Conservation (phyloP, 2,888 invertebrate species). For the Oligia fasciuncula region DNA sequence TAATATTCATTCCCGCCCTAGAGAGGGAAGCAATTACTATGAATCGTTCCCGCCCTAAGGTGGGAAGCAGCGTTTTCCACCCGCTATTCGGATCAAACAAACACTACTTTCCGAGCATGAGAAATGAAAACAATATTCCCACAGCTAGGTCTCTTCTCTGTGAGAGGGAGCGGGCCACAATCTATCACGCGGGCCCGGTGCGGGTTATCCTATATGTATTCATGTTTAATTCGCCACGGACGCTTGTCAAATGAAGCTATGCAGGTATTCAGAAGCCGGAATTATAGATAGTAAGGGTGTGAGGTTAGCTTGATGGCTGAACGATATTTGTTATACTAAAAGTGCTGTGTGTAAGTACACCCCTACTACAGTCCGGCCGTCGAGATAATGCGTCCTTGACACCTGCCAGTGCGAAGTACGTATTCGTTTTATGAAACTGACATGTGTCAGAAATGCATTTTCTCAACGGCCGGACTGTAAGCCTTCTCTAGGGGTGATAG, state of each 20-base stretch:
- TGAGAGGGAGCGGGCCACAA: background rate
- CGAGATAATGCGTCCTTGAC: background rate
- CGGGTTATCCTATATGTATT: background rate
- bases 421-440: background rate
- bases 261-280: background rate
- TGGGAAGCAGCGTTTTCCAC: no score
- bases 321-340: background rate
- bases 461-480: background rate
- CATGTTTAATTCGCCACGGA: background rate
- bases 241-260: background rate
- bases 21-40: no score
- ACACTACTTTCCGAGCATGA: no score
- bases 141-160: no score
- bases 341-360: background rate
- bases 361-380: background rate
- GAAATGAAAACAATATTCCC: no score
- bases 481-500: background rate
- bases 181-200: background rate
- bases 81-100: no score
- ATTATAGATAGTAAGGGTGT: slow-evolving; percentile 7
- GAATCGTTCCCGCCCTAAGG: no score
- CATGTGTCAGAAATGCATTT: background rate
- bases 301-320: background rate
- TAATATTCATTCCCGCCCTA: no score
- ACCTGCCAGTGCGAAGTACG: background rate